Conservation (phyloP, 1,140 invertebrate genomes). For the Antheraea mylitta region DNA sequence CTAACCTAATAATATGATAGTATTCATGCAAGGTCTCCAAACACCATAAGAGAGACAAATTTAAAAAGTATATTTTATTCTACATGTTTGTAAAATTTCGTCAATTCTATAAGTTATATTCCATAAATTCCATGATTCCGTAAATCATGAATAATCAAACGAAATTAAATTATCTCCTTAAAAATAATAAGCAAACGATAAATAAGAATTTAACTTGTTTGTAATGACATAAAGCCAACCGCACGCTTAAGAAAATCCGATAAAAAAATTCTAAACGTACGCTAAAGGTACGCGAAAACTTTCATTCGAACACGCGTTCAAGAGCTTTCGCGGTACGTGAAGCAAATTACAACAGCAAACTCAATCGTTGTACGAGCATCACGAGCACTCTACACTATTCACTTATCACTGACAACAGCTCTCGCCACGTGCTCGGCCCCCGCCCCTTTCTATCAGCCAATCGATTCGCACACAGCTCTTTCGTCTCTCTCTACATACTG, state of each 20-base stretch:
- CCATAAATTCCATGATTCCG: too few species aligned
- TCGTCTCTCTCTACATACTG: constrained; percentile 57
- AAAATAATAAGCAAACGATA: too few species aligned
- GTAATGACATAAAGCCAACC: not conserved
- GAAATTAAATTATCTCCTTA: too few species aligned
- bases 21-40: too few species aligned
- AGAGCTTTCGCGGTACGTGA: constrained; percentile 39
- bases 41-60: too few species aligned
- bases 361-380: constrained; percentile 31
- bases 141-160: too few species aligned
- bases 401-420: constrained; percentile 47
- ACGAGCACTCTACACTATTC: constrained; percentile 22
- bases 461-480: constrained; percentile 54
- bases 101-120: too few species aligned
- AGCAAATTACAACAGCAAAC: constrained; percentile 47
- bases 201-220: not conserved
- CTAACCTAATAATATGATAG: too few species aligned
- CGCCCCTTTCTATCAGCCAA: constrained; percentile 69
- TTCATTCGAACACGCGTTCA: constrained; percentile 27
- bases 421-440: constrained; percentile 66
- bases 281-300: constrained; percentile 21
- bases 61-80: too few species aligned
- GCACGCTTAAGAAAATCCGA: not conserved
- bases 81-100: too few species aligned
- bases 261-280: constrained; percentile 16